Base-by-base conservation (phyloP, 2,888 invertebrate genomes). In the Pharmacophagus antenor region DNA sequence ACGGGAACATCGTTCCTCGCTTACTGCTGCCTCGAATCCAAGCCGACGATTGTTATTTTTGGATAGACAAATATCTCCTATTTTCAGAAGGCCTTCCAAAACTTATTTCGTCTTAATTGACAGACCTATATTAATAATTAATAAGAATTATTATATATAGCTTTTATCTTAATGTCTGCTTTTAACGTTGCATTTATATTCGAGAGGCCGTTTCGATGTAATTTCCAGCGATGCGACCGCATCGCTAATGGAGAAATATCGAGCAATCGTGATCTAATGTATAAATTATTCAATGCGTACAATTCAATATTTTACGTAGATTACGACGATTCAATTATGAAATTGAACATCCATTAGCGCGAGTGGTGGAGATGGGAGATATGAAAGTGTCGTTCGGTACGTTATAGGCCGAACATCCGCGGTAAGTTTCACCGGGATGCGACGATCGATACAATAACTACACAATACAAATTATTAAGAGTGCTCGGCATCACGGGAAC, bases 401-500 rank as follows among this genome's bases (percentile, higher is more conserved):
- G 54, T 57, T 41, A 25, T 18, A 48, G 55, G 31, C 44, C 51
- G 47, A 55, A 62, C 17, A 42, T 65, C 61, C 52, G 63, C 61
- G 52, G 50, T 50, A 67, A 68, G 69, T 70, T 71, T 63, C 68
- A 66, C 64, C 60, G 64, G 67, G 68, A n/a, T n/a, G n/a, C n/a
- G n/a, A 71, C 73, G 70, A 21, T 76, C 71, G 75, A 71, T 77
- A 75, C 80, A 82, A 83, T 79, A 81, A 84, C 82, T 84, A 88
- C 79, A 88, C 88, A 88, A 88, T 88, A 90, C 88, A 89, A 88
- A 89, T 89, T 88, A 90, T 90, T 86, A 90, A 88, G 89, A 89
- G 90, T 88, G 88, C 86, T 83, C 83, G 82, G 78, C 87, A 82
- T 88, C 89, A 86, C 87, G 88, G 88, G 89, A 88, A 87, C 88